These are phyloP conservation scores for Mesembrinibis cayennensis DNA, from an alignment of 2,113 vertebrate genomes.

Conservation along the genomic window DNA sequence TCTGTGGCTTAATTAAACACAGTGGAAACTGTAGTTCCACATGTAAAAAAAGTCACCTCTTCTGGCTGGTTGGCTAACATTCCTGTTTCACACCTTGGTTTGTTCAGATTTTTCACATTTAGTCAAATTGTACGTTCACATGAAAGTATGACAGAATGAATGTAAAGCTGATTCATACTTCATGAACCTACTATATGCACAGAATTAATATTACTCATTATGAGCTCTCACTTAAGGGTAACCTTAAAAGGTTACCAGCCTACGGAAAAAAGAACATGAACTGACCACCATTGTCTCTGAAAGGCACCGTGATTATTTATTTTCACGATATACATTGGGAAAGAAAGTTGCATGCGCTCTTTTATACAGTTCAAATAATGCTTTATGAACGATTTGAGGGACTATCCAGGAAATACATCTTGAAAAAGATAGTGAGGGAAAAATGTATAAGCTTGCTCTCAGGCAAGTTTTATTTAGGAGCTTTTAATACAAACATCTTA, in stretches of 20 bases:
- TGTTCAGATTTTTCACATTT: neutral
- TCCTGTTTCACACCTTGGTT: neutral
- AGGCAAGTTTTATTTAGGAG: neutral
- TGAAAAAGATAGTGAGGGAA: neutral
- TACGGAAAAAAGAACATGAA: neutral
- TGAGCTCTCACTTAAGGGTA: neutral
- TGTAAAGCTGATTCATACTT: neutral
- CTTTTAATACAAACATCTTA: neutral
- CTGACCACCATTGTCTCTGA: neutral
- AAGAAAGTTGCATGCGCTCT: neutral
- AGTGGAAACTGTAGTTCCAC: neutral
- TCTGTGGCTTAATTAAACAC: neutral
- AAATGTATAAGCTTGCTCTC: neutral
- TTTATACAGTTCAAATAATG: neutral
- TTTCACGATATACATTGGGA: neutral
- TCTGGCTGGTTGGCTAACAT: neutral
- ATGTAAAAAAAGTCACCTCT: neutral
- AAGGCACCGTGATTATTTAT: neutral
- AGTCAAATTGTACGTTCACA: neutral
- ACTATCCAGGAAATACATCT: neutral
- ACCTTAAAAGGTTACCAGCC: neutral
- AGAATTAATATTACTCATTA: neutral
- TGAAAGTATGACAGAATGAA: neutral
- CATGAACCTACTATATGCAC: neutral
- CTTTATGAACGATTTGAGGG: neutral